Evolutionary conservation across 53 echinoderm and acorn worm genomes (phyloP), one percentile per base, ranked within the genome.

Genomic region (Henricia sp.): DNA sequence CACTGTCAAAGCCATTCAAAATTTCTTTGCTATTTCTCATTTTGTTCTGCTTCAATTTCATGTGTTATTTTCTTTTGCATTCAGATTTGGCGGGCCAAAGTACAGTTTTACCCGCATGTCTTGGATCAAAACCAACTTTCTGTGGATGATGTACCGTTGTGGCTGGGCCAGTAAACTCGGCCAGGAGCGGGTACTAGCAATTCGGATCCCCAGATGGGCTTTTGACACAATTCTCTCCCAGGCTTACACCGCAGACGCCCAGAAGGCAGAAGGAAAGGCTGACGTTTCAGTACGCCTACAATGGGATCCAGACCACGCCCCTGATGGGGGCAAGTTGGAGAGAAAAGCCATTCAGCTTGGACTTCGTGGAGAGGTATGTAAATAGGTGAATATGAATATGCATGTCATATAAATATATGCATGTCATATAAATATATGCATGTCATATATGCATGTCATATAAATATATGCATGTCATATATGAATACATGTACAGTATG

Each of bases 71-170:
- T n/a, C n/a, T n/a, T n/a, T n/a, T n/a, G n/a, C n/a, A n/a, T 32
- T 25, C 12, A 92, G 92, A 42, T 89, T 92, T 82, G 92, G 92
- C 38, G 92, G 92, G 3, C 42, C 72, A 2, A 40, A 82, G n/a
- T 92, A 89, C 66, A 89, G 86, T 19, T 92, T 92, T 59, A 28
- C 54, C 29, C 84, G 92, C n/a, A 92, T 92, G 92, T 92, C 92
- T 0, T 92, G 92, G 92, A 89, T 92, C 35, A 92, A 92, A 63
- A 92, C 92, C 4, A 92, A 92, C 71, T 92, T 92, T 53, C 63
- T 92, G 5, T 92, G 92, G 92, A 92, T 92, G 92, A 92, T 92
- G 92, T 89, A 92, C 44, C 88, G 92, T 1, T 86, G 92, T 70
- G 92, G 92, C 24, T 92, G 92, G 92, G 92, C 92, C 10, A 72